Base-by-base conservation (phyloP, 2,113 vertebrate genomes). In the Phainopepla nitens region DNA sequence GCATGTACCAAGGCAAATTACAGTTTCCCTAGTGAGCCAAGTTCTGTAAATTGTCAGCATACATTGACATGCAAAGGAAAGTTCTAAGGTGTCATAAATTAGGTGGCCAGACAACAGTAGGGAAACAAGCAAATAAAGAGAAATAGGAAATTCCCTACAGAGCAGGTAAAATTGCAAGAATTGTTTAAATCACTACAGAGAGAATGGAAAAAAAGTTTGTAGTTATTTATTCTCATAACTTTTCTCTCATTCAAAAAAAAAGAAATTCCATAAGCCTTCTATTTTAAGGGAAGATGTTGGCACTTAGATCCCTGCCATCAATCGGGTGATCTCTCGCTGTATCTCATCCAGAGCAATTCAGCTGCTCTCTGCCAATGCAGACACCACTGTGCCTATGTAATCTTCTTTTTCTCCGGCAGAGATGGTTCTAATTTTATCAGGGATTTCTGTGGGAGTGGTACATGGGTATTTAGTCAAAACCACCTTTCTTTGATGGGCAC, bases 11-110 rank as follows among this genome's bases (percentile, higher is more conserved):
- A 95, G 60, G 28, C 64, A 90, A 94, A 92, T 83, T 86, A 47
- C 21, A 42, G 19, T 64, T 81, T 94, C 39, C 82, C 68, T 44
- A 71, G 47, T 62, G 41, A 92, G 51, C n/a, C 3, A 73, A 54
- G 35, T 70, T 86, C 66, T 78, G 60, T 81, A 78, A 96, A 94
- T 92, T 78, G 64, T 83, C 79, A 92, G 51, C 69, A 90, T 73
- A 36, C 68, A 54, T 24, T 94, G 71, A 61, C 53, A 71, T 42
- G 61, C 36, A 56, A 89, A 73, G 41, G 18, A 24, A 87, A 54
- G 60, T 61, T 93, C 49, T 69, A 47, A 65, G 25, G 16, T 69
- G 54, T 56, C 36, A 6, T 45, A 60, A 66, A 31, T 45, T 75
- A n/a, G 0, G 0, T 68, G 36, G 51, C 71, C 31, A 47, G 54